Conservation (phyloP, 2,113 vertebrate species). For the Ramphastos sulfuratus region DNA sequence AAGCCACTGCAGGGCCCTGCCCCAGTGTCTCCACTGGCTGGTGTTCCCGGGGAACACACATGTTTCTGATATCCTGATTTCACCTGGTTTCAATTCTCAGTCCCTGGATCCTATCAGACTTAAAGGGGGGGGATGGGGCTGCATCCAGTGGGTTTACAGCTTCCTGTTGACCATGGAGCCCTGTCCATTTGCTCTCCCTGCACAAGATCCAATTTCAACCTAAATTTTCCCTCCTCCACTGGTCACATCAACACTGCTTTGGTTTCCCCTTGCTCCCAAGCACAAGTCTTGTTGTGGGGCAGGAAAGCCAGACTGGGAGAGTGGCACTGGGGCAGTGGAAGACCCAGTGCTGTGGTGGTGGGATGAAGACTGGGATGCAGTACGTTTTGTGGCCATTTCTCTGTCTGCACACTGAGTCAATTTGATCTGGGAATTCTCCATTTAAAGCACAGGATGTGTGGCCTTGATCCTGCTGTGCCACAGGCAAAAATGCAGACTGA, state of each 20-base stretch:
- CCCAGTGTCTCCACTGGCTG: fast-evolving
- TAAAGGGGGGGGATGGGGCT: not conserved
- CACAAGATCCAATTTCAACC: not conserved
- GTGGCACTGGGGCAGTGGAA: not conserved
- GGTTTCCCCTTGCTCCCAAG: not conserved
- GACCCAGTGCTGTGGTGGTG: fast-evolving
- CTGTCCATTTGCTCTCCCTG: fast-evolving
- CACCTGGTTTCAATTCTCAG: slow-evolving; percentile 41
- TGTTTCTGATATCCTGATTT: not conserved
- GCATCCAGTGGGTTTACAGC: not conserved
- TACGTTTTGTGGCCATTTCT: not conserved
- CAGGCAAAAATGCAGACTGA: not conserved
- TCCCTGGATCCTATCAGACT: not conserved
- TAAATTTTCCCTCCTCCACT: fast-evolving
- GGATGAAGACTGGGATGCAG: not conserved
- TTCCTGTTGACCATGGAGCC: not conserved
- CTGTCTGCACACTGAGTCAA: not conserved
- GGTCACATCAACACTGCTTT: fast-evolving
- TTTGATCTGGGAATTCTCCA: not conserved
- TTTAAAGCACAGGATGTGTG: not conserved
- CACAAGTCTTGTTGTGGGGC: not conserved
- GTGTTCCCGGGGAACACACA: fast-evolving
- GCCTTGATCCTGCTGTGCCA: not conserved
- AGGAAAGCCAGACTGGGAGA: fast-evolving
- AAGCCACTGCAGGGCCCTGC: not conserved